Conservation (phyloP, 1,140 invertebrate species). For the Sarcophaga bullata region DNA sequence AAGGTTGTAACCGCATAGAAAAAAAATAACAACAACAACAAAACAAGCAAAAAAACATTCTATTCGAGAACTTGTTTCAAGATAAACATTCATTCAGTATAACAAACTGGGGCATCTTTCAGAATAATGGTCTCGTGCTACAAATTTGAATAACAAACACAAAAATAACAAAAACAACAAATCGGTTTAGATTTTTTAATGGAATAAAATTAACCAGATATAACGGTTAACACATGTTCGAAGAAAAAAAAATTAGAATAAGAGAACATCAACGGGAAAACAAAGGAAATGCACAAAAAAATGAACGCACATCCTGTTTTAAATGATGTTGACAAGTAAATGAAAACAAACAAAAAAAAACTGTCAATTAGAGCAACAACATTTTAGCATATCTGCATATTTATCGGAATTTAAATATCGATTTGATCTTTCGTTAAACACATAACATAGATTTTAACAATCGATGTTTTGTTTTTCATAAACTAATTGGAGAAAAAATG, state of each 20-base stretch:
- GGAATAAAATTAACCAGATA: background rate
- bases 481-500: too few relatives aligned
- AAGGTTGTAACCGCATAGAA: background rate
- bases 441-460: too few relatives aligned
- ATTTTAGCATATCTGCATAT: too few relatives aligned
- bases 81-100: background rate
- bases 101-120: background rate
- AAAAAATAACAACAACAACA: background rate
- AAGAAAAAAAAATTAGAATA: too few relatives aligned
- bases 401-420: too few relatives aligned
- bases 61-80: background rate
- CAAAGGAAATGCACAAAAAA: background rate
- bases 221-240: background rate
- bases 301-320: background rate
- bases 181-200: too few relatives aligned
- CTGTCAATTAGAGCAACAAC: too few relatives aligned
- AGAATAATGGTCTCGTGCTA: background rate
- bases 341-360: too few relatives aligned
- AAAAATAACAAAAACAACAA: background rate
- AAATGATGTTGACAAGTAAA: background rate
- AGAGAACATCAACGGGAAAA: background rate
- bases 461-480: too few relatives aligned
- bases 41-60: background rate
- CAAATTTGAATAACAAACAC: background rate
- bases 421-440: too few relatives aligned